Evolutionary conservation across 2,888 invertebrate genomes (phyloP).

Genomic region (Thyatira batis): DNA sequence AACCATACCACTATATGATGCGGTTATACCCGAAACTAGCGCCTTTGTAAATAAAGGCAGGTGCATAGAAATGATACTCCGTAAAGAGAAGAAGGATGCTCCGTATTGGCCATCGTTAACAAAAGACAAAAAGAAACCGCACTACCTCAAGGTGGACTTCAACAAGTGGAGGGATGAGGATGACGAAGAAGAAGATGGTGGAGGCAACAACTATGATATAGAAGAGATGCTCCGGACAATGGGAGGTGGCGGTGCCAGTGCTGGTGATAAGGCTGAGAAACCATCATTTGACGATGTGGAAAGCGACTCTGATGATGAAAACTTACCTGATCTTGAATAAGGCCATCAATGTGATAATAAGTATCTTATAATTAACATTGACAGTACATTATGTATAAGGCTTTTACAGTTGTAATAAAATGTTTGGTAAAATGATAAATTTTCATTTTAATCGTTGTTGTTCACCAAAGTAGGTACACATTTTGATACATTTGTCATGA

Average conservation of each 20-base stretch:
- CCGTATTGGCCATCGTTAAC: conserved; percentile 95
- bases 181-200: conserved; percentile 87
- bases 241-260: conserved; percentile 78
- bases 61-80: conserved; percentile 88
- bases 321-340: conserved; percentile 89
- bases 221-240: conserved; percentile 89
- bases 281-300: conserved; percentile 90
- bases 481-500: not conserved
- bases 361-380: conserved; percentile 43
- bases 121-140: conserved; percentile 93
- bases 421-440: conserved; percentile 37
- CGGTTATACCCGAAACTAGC: conserved; percentile 91
- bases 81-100: conserved; percentile 87
- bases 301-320: conserved; percentile 91
- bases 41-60: conserved; percentile 87
- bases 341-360: conserved; percentile 45
- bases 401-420: conserved; percentile 80
- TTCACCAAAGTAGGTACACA: not conserved
- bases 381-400: conserved; percentile 76
- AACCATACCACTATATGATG: conserved; percentile 91
- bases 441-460: conserved; percentile 7
- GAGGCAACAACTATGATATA: conserved; percentile 77
- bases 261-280: conserved; percentile 80
- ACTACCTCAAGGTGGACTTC: conserved; percentile 98
- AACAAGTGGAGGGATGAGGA: conserved; percentile 99